Evolutionary conservation across 2,113 vertebrate species (phyloP).

Genomic region (Shinisaurus crocodilurus): DNA sequence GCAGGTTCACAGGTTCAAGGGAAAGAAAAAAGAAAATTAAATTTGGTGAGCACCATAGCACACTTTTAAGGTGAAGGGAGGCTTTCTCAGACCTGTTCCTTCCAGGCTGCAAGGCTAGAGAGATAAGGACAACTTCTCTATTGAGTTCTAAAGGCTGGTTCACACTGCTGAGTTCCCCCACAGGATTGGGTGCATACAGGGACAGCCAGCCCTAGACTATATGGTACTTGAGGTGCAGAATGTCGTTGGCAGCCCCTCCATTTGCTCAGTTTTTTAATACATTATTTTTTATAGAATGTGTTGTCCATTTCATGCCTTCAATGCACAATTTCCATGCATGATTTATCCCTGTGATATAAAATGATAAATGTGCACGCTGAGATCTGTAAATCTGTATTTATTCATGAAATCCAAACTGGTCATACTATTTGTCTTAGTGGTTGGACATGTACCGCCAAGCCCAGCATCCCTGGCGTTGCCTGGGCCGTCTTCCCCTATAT

Average conservation of each 20-base stretch:
- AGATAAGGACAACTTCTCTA: background rate
- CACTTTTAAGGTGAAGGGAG: too few relatives aligned
- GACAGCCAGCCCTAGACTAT: background rate
- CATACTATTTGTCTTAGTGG: background rate
- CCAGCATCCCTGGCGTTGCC: too few relatives aligned
- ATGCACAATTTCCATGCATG: background rate
- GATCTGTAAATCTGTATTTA: background rate
- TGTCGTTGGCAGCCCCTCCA: background rate
- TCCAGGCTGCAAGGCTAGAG: too few relatives aligned
- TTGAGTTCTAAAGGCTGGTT: background rate
- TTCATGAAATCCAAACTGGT: background rate
- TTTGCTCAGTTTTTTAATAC: background rate
- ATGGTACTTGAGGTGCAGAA: background rate
- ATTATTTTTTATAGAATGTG: background rate
- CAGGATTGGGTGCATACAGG: background rate
- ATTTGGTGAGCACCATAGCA: too few relatives aligned
- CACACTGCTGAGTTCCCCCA: background rate
- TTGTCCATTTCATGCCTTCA: background rate
- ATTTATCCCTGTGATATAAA: background rate
- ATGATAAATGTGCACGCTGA: background rate
- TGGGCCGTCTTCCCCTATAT: background rate
- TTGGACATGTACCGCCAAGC: background rate
- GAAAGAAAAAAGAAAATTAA: too few relatives aligned
- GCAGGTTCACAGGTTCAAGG: too few relatives aligned
- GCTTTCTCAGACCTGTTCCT: too few relatives aligned